These are phyloP conservation scores for Gymnogyps californianus DNA, from an alignment of 2,113 vertebrate species.

Conservation along the genomic window DNA sequence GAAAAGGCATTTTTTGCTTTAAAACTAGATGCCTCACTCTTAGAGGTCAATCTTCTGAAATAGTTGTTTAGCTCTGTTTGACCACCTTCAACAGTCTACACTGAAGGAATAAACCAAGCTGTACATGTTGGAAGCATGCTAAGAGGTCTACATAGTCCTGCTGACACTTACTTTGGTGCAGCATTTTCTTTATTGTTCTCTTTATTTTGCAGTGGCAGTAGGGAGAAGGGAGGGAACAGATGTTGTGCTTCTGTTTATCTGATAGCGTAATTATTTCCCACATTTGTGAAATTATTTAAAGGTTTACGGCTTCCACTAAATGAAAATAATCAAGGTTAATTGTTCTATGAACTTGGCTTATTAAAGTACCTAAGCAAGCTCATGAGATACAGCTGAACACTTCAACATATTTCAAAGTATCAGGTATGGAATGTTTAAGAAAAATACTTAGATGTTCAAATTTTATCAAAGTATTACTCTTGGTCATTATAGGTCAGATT, in stretches of 20 bases:
- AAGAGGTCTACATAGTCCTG: not conserved
- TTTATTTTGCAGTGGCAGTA: not conserved
- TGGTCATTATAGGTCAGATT: not conserved
- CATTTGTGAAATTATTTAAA: not conserved
- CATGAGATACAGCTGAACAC: not conserved
- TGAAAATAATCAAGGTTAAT: not conserved
- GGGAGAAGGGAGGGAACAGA: not conserved
- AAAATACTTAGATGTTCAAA: not conserved
- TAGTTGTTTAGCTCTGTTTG: not conserved
- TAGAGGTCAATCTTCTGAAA: not conserved
- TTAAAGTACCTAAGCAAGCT: not conserved
- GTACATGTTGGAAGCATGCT: not conserved
- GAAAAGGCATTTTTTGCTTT: not conserved
- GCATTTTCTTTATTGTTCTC: not conserved
- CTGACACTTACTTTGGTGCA: not conserved
- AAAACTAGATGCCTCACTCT: not conserved
- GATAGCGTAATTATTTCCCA: not conserved
- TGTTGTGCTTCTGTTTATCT: not conserved
- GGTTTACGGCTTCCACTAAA: not conserved
- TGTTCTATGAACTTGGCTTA: not conserved
- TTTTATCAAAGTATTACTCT: not conserved
- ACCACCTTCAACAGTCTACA: not conserved
- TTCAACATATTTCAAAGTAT: not conserved
- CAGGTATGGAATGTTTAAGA: not conserved
- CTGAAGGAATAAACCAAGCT: not conserved